A percentile compares a stretch with the other conserved stretches of the same genome.
These are phyloP conservation scores for Lasioglossum figueresi DNA, from an alignment of 2,888 invertebrate species.

Conservation along the genomic window DNA sequence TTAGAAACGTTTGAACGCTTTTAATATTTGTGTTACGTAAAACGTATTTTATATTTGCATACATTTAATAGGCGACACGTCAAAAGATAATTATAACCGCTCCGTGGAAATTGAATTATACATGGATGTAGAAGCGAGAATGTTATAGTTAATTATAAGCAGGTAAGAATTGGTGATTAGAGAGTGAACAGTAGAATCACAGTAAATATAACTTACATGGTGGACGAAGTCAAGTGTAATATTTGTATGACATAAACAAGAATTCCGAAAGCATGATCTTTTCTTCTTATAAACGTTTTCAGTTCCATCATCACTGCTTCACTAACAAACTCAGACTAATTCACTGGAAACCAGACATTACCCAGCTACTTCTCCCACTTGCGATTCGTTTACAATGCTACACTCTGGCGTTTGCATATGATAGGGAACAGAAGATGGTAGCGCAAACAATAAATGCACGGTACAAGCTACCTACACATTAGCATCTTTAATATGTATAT, in stretches of 20 bases:
- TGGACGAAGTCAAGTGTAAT: slow-evolving; percentile 37
- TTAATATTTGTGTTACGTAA: neutral
- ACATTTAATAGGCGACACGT: neutral
- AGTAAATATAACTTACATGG: slow-evolving; percentile 61
- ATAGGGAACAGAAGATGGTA: slow-evolving; percentile 36
- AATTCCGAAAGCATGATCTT: slow-evolving; percentile 53
- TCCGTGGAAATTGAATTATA: neutral
- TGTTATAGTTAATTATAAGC: neutral
- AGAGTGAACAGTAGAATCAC: neutral
- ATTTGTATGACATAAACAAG: slow-evolving; percentile 44
- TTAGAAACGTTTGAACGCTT: neutral
- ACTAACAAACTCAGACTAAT: slow-evolving; percentile 76
- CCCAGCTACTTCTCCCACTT: slow-evolving; percentile 80
- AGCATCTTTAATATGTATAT: neutral
- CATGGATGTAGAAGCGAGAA: neutral
- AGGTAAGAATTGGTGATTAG: neutral
- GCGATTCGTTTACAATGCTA: slow-evolving; percentile 62
- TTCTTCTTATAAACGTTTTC: slow-evolving; percentile 74
- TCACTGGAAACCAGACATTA: slow-evolving; percentile 72
- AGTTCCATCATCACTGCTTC: slow-evolving; percentile 72
- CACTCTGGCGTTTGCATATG: slow-evolving; percentile 45
- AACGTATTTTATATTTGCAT: neutral
- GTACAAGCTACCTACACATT: neutral
- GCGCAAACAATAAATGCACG: slow-evolving; percentile 43
- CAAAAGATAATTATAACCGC: neutral